phyloP scores from a whole-genome alignment of 2,888 invertebrate genomes.

The Scelioninae gen. 1 region DNA sequence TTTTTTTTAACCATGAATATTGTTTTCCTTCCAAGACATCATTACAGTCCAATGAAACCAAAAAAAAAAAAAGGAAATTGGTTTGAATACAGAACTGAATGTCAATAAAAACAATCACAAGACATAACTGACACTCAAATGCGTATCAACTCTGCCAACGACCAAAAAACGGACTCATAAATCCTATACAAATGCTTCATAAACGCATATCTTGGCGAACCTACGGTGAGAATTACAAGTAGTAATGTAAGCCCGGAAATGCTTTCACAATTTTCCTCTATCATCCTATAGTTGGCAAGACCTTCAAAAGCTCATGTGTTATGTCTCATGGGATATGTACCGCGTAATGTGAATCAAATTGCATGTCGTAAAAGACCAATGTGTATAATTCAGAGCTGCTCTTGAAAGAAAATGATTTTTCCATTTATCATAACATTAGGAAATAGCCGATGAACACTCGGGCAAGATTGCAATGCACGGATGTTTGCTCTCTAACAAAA shows the following conservation, averaged over 20 bases:
- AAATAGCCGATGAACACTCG: neutral
- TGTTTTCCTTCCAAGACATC: too few relatives aligned
- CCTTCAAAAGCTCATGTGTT: constrained; percentile 52
- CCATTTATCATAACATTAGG: constrained; percentile 49
- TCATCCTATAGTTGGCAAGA: constrained; percentile 36
- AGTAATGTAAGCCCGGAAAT: constrained; percentile 64
- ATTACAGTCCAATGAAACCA: constrained; percentile 3
- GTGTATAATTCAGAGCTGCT: constrained; percentile 26
- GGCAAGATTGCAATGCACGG: neutral
- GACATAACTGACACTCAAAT: constrained; percentile 21
- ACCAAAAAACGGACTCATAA: constrained; percentile 39
- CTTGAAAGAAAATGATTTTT: constrained; percentile 40
- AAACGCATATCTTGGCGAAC: constrained; percentile 44
- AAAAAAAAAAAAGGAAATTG: neutral
- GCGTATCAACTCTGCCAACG: constrained; percentile 21
- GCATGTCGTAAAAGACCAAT: constrained; percentile 36
- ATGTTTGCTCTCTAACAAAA: neutral
- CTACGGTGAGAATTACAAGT: constrained; percentile 51
- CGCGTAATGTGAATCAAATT: constrained; percentile 63
- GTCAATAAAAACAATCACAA: constrained; percentile 23
- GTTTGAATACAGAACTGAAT: neutral
- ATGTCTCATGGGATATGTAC: constrained; percentile 40
- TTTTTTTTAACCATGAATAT: too few relatives aligned
- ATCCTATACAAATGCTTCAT: constrained; percentile 36
- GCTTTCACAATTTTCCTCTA: constrained; percentile 63